Evolutionary conservation across 2,797 vertebrate species (phyloP).

Genomic region (Sebastes steindachneri): DNA sequence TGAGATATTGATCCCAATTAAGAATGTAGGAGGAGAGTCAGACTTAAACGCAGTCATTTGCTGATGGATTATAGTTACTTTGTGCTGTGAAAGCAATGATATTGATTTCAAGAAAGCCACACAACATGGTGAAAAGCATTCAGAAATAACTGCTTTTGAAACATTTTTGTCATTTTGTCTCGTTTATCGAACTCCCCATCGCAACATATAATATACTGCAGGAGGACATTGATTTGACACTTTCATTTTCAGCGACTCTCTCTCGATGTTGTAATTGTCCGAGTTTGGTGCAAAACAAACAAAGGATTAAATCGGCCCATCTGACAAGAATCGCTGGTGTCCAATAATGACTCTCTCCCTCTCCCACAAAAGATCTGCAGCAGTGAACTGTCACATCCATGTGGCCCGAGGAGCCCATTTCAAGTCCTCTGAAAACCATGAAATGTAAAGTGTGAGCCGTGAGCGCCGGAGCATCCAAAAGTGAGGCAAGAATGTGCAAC

Average conservation of each 20-base stretch:
- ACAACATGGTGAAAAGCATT: constrained; percentile 28
- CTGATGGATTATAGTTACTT: constrained; percentile 56
- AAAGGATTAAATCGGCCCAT: constrained; percentile 56
- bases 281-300: constrained; percentile 66
- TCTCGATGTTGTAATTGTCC: constrained; percentile 50
- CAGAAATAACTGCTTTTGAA: constrained; percentile 48
- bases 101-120: constrained; percentile 53
- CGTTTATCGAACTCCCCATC: constrained; percentile 41
- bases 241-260: constrained; percentile 50
- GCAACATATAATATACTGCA: constrained; percentile 50
- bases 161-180: constrained; percentile 51
- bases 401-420: constrained; percentile 43
- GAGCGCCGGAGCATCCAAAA: constrained; percentile 21
- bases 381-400: constrained; percentile 54
- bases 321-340: constrained; percentile 53
- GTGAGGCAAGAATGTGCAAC: constrained; percentile 48
- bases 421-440: constrained; percentile 36
- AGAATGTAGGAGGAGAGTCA: constrained; percentile 16
- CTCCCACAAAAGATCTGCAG: constrained; percentile 37
- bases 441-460: constrained; percentile 17
- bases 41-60: constrained; percentile 44
- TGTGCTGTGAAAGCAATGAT: constrained; percentile 46
- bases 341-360: constrained; percentile 42
- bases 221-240: constrained; percentile 57
- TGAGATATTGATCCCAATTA: constrained; percentile 48